Evolutionary conservation across 2,888 invertebrate species (phyloP).

Genomic region (Neuroscelio doddi): DNA sequence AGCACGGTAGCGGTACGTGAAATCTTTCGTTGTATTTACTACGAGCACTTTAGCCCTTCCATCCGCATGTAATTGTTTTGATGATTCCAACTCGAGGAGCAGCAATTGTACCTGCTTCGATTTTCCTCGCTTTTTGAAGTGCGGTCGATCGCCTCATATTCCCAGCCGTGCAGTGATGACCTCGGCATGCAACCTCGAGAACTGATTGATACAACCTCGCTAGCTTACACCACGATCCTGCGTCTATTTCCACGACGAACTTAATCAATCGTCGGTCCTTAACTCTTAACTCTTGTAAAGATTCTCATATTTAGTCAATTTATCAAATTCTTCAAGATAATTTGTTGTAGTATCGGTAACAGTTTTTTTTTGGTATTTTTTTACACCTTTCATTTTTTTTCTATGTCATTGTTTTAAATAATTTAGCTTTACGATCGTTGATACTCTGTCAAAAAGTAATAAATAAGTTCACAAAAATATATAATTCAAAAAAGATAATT

Average conservation of each 20-base stretch:
- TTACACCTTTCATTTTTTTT: too few relatives aligned
- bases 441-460: too few relatives aligned
- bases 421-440: too few relatives aligned
- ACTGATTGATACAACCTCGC: conserved; percentile 52
- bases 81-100: conserved; percentile 56
- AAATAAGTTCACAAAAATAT: too few relatives aligned
- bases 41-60: conserved; percentile 9
- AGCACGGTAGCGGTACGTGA: conserved; percentile 12
- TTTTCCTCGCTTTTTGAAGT: conserved; percentile 62
- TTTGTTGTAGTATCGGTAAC: too few relatives aligned
- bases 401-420: too few relatives aligned
- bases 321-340: too few relatives aligned
- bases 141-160: conserved; percentile 54
- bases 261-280: conserved; percentile 12
- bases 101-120: conserved; percentile 66
- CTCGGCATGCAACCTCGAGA: conserved; percentile 61
- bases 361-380: too few relatives aligned
- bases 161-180: conserved; percentile 54
- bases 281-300: conserved; percentile 1
- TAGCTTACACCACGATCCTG: conserved; percentile 1
- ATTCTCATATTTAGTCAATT: neutral
- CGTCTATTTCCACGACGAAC: conserved; percentile 2
- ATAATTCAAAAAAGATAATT: too few relatives aligned
- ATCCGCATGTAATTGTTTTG: conserved; percentile 63
- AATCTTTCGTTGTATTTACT: conserved; percentile 3